Conservation (phyloP, 2,888 invertebrate species). For the Calephelis perditalis region DNA sequence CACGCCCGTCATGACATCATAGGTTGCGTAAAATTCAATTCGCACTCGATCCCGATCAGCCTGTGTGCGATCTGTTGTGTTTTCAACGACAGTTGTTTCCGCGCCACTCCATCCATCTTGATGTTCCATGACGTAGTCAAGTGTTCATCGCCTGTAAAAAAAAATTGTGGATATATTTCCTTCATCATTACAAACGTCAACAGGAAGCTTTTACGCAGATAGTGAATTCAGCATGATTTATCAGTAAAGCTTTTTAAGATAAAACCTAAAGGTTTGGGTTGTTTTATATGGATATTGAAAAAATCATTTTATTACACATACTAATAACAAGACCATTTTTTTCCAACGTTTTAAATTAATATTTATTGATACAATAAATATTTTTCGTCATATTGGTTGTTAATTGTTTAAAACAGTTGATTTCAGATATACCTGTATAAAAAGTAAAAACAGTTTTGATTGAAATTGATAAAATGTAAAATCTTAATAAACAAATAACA, state of each 20-base stretch:
- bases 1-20: slow-evolving; percentile 96
- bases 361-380: too few relatives aligned
- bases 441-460: too few relatives aligned
- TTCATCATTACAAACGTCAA: slow-evolving; percentile 14
- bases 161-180: slow-evolving; percentile 24
- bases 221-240: slow-evolving; percentile 19
- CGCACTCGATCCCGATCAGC: slow-evolving; percentile 84
- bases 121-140: slow-evolving; percentile 68
- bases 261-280: slow-evolving; percentile 7
- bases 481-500: too few relatives aligned
- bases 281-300: too few relatives aligned
- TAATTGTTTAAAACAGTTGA: too few relatives aligned
- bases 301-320: too few relatives aligned
- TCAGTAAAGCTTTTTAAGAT: slow-evolving; percentile 12
- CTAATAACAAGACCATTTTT: too few relatives aligned
- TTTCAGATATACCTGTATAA: too few relatives aligned
- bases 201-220: slow-evolving; percentile 27
- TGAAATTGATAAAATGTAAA: too few relatives aligned
- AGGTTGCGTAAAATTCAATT: slow-evolving; percentile 91
- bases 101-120: slow-evolving; percentile 63
- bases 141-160: slow-evolving; percentile 70
- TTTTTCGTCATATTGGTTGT: too few relatives aligned
- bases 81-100: slow-evolving; percentile 52
- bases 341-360: too few relatives aligned
- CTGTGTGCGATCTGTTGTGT: slow-evolving; percentile 56